Evolutionary conservation across 2,113 vertebrate genomes (phyloP), one percentile per base, ranked within the genome.

Genomic region (Pseudolaguvia tuberculata): DNA sequence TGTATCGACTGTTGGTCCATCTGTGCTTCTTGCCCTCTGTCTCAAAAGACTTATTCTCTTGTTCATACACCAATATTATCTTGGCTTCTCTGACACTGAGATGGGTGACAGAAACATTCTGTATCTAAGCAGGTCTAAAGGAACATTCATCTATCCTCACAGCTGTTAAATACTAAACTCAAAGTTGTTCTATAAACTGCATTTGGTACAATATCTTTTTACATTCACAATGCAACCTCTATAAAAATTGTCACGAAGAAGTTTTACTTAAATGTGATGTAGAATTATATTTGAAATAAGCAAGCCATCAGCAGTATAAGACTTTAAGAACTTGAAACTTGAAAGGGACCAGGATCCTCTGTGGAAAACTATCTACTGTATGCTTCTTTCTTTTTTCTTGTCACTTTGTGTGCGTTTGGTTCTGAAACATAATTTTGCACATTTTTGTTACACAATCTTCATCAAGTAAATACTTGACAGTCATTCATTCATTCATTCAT

Each of bases 11-110:
- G n/a, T 29, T 20, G n/a, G 62, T 52, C 42, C 75, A 80, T 51
- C 68, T 74, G 70, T 52, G 48, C 27, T 52, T 67, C 65, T 67
- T 76, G 63, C 59, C 35, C 51, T 61, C 48, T 77, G 25, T 75
- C 52, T 45, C 50, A 25, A 17, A 52, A 35, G 70, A 42, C 21
- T 78, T 52, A 18, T 63, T 59, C 20, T 51, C 56, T 70, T 29
- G 21, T 62, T 70, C 29, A 25, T 15, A 17, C 72, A 66, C 15
- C 23, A 52, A 45, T 59, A 48, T 53, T 74, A 78, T 75, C 48
- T 61, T 42, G 11, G 8, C 15, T 59, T n/a, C 48, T 75, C 25
- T 59, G 71, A 58, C 55, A 61, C 42, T 14, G 18, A 50, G 58
- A 70, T 17, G 31, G 70, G 25, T 74, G 50, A 77, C 75, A 53